phyloP scores from a whole-genome alignment of 2,113 vertebrate species.

The Cacatua alba region DNA sequence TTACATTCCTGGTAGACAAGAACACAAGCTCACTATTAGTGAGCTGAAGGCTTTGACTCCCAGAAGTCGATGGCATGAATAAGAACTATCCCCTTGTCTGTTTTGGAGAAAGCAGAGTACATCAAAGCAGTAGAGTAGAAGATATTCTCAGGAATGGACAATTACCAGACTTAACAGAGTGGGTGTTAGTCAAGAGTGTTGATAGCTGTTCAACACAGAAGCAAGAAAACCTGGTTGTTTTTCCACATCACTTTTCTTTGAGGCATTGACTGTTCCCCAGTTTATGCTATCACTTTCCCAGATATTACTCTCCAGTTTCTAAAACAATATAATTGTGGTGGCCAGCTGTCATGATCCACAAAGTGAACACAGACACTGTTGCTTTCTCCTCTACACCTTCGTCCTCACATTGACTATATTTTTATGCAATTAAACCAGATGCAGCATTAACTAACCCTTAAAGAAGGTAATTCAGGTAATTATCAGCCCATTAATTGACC shows the following conservation, averaged over 20 bases:
- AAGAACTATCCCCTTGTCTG: not conserved
- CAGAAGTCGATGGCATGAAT: not conserved
- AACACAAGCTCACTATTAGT: constrained; percentile 33
- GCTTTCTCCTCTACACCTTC: not conserved
- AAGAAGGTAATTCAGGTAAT: not conserved
- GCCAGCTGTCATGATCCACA: not conserved
- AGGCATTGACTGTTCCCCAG: not conserved
- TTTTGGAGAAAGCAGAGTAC: not conserved
- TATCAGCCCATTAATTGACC: not conserved
- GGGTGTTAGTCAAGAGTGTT: not conserved
- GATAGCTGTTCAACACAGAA: not conserved
- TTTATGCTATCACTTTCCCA: not conserved
- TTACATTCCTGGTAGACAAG: constrained; percentile 49
- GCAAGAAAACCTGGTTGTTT: not conserved
- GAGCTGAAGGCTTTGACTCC: constrained; percentile 5
- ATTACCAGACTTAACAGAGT: not conserved
- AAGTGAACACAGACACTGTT: not conserved
- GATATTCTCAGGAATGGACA: not conserved
- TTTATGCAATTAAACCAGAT: not conserved
- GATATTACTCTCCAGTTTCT: not conserved
- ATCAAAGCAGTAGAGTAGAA: not conserved
- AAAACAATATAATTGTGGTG: not conserved
- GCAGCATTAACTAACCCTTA: not conserved
- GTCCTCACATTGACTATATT: not conserved
- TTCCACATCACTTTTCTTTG: not conserved